Base-by-base conservation (phyloP, 2,113 vertebrate genomes). In the Mola mola region DNA sequence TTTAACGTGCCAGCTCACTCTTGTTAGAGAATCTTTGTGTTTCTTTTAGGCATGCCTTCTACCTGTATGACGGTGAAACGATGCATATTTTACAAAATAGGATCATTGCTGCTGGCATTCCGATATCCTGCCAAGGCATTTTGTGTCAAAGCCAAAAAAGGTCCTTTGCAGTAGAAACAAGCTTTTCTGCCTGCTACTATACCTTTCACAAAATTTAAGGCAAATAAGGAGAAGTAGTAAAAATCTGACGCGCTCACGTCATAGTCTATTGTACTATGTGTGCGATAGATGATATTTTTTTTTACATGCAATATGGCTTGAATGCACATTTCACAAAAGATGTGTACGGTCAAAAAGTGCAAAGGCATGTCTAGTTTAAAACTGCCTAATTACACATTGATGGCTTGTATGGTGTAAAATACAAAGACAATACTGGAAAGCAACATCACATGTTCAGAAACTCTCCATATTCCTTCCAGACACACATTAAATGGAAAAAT, bases 181-280 rank as follows among this genome's bases (percentile, higher is more conserved):
- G 81, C 86, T 88, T 88, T 88, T 88, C 81, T 83, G 83, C 56
- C 70, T 72, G 49, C 71, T 75, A 70, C 81, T 87, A 83, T 79
- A 63, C 50, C 43, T 61, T 57, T 48, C 37, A 63, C 78, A 73
- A 71, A 84, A 84, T 81, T 81, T 66, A 82, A 65, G 77, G 68
- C 72, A 60, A 74, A 49, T 80, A 85, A 78, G 58, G 77, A 78
- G 33, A 36, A 11, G 33, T 66, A 59, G 46, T 49, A 69, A 66
- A 69, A 71, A 79, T 87, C 74, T 67, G 72, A 42, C 75, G 82
- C 67, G 78, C 74, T 55, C n/a, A n/a, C n/a, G n/a, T 24, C 38
- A 6, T 43, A 28, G 58, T 31, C 7, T 24, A n/a, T n/a, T n/a
- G n/a, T n/a, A n/a, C n/a, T n/a, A n/a, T n/a, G n/a, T n/a, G n/a